Conservation (phyloP, 2,888 invertebrate genomes). For the Chalcosyrphus nemorum region DNA sequence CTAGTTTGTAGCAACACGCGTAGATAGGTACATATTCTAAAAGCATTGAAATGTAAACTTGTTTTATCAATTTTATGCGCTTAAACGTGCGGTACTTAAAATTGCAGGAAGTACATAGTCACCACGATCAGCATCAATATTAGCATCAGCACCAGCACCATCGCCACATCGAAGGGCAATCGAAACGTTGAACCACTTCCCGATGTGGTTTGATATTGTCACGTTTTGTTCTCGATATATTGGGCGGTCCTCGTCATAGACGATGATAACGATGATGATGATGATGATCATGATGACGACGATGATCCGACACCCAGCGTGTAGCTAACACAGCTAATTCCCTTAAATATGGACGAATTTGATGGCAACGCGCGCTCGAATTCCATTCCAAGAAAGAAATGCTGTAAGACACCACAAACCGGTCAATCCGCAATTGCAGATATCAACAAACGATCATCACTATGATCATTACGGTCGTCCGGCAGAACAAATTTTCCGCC, state of each 20-base stretch:
- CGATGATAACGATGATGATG: conserved; percentile 4
- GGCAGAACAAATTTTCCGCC: conserved; percentile 65
- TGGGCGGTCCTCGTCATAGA: conserved; percentile 48
- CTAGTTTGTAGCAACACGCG: background rate
- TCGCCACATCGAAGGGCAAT: background rate
- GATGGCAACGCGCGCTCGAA: conserved; percentile 25
- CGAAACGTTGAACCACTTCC: background rate
- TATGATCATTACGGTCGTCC: conserved; percentile 55
- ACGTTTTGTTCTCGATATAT: conserved; percentile 62
- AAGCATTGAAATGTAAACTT: background rate
- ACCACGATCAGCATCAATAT: too few relatives aligned
- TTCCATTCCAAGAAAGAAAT: conserved; percentile 55
- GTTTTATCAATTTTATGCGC: background rate
- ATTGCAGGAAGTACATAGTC: background rate
- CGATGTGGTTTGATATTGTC: conserved; percentile 37
- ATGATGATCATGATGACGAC: conserved; percentile 10
- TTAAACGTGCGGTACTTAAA: background rate
- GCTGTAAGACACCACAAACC: conserved; percentile 7
- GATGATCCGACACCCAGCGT: conserved; percentile 2
- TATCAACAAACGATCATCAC: conserved; percentile 68
- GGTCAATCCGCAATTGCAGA: conserved; percentile 62
- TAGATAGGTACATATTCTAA: background rate
- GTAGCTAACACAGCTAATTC: conserved; percentile 7
- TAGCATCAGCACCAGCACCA: background rate
- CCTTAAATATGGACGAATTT: conserved; percentile 21